phyloP scores from a whole-genome alignment of 2,888 invertebrate genomes.

The Agriopis marginaria region DNA sequence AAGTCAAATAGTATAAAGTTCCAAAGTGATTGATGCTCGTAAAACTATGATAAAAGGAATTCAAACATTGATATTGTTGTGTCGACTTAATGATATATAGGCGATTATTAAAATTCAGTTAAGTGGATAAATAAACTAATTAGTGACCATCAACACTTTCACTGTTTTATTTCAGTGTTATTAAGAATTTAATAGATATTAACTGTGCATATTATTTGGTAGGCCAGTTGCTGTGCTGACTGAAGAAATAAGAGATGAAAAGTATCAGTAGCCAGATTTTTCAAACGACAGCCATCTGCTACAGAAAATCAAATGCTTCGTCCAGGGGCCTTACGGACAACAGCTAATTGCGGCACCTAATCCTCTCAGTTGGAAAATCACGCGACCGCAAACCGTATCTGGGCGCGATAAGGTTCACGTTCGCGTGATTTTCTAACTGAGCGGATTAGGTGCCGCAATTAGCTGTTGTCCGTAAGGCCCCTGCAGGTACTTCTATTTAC shows the following conservation, averaged over 20 bases:
- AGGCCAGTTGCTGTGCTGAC: neutral
- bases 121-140: neutral
- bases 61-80: too few relatives aligned
- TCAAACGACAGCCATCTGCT: neutral
- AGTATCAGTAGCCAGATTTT: neutral
- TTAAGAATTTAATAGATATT: neutral
- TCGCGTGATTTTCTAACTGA: too few relatives aligned
- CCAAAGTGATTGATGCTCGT: neutral
- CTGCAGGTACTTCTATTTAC: neutral
- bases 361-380: too few relatives aligned
- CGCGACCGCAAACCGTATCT: too few relatives aligned
- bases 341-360: too few relatives aligned
- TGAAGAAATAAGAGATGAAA: neutral
- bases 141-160: neutral
- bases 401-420: too few relatives aligned
- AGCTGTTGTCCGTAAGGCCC: too few relatives aligned
- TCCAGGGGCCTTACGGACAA: too few relatives aligned
- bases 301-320: neutral
- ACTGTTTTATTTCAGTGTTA: neutral
- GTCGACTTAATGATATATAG: too few relatives aligned
- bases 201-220: neutral
- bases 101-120: too few relatives aligned
- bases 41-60: too few relatives aligned
- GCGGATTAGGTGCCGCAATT: too few relatives aligned
- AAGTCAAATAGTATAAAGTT: slow-evolving; percentile 2